Evolutionary conservation across 2,113 vertebrate species (phyloP).

Genomic region (Corythornis vintsioides): DNA sequence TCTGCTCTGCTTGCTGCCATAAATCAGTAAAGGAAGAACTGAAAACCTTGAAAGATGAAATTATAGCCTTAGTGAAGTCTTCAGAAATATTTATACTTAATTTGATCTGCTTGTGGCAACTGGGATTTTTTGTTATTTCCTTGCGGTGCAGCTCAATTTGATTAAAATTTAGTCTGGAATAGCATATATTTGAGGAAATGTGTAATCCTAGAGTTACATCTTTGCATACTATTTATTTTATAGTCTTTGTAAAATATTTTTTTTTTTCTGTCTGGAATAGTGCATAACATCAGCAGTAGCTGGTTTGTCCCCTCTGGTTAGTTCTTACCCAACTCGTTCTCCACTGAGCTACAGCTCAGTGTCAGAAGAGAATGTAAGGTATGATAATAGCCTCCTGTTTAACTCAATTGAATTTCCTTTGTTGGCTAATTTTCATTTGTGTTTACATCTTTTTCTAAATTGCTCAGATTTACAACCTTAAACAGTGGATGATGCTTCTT

Average conservation of each 20-base stretch:
- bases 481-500: not conserved
- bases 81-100: not conserved
- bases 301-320: not conserved
- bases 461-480: not conserved
- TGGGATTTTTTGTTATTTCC: not conserved
- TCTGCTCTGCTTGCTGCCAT: not conserved
- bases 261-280: not conserved
- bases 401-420: constrained; percentile 11
- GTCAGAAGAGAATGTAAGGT: constrained; percentile 24
- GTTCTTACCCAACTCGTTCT: not conserved
- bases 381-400: constrained; percentile 17
- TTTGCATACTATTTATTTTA: not conserved
- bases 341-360: not conserved
- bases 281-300: not conserved
- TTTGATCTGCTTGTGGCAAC: not conserved
- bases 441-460: not conserved
- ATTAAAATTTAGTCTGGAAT: not conserved
- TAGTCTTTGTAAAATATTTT: not conserved
- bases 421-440: constrained; percentile 40
- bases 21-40: not conserved
- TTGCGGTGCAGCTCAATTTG: not conserved
- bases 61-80: not conserved
- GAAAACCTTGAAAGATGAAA: not conserved
- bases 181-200: not conserved
- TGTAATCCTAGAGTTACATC: not conserved